Evolutionary conservation across 2,113 vertebrate genomes (phyloP).

Genomic region (Neotoma lepida): DNA sequence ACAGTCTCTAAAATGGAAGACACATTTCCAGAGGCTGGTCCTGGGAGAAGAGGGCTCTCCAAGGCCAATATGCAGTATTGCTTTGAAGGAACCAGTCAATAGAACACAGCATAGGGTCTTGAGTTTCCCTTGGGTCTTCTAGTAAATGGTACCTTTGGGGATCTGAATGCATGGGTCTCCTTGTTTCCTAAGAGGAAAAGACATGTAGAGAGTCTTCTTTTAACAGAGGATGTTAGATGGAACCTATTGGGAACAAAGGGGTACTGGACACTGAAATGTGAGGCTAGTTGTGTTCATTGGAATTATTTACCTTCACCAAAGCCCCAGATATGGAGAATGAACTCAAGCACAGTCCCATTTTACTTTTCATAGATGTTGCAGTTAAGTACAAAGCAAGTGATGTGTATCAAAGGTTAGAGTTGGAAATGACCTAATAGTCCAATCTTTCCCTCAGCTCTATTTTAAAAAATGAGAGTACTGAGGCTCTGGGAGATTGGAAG

Average conservation of each 20-base stretch:
- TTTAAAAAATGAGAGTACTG: not conserved
- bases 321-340: not conserved
- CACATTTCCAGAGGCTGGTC: not conserved
- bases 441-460: not conserved
- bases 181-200: slow-evolving; percentile 54
- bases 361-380: not conserved
- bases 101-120: not conserved
- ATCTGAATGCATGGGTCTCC: not conserved
- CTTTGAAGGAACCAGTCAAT: not conserved
- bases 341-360: not conserved
- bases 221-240: not conserved
- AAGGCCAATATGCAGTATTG: not conserved
- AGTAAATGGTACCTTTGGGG: not conserved
- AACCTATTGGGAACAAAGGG: not conserved
- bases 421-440: not conserved
- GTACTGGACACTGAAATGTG: not conserved
- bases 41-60: not conserved
- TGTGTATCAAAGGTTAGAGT: not conserved
- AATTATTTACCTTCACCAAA: not conserved
- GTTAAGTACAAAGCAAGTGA: not conserved
- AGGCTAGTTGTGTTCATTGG: not conserved
- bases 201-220: not conserved
- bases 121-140: not conserved
- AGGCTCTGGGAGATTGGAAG: not conserved
- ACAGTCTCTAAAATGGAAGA: slow-evolving; percentile 32